Conservation (phyloP, 1,140 invertebrate species). For the Bradynema listronoti region DNA sequence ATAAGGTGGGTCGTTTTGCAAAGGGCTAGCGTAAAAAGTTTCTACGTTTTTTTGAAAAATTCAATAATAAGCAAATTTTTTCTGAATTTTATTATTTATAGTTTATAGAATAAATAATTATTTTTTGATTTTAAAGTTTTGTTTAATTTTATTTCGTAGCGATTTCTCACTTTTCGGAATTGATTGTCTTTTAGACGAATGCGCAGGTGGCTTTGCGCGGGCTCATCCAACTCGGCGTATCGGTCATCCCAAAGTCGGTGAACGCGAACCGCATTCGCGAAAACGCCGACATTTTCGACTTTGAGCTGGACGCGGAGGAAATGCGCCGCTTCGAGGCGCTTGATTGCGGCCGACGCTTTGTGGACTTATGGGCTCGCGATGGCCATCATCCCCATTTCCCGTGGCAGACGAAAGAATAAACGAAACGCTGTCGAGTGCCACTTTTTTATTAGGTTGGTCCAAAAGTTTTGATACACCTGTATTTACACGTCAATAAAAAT, state of each 20-base stretch:
- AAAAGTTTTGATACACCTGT: too few species aligned
- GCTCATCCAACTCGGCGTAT: slow-evolving; percentile 53
- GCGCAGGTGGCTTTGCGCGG: slow-evolving; percentile 59
- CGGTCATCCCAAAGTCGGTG: slow-evolving; percentile 58
- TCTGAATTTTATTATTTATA: too few species aligned
- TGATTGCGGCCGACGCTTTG: slow-evolving; percentile 18
- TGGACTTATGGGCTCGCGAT: slow-evolving; percentile 10
- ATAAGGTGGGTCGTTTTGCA: slow-evolving; percentile 25
- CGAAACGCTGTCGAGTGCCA: too few species aligned
- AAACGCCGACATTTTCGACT: slow-evolving; percentile 56
- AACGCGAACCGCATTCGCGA: slow-evolving; percentile 50
- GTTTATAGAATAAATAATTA: too few species aligned
- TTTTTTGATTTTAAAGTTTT: too few species aligned
- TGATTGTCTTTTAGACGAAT: slow-evolving; percentile 30
- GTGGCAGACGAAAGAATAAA: too few species aligned
- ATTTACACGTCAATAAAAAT: too few species aligned
- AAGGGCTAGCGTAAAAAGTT: too few species aligned
- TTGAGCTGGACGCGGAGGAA: slow-evolving; percentile 38
- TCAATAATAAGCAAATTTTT: too few species aligned
- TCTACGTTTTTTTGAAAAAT: too few species aligned
- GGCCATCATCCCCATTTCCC: slow-evolving; percentile 17
- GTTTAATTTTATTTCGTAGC: too few species aligned
- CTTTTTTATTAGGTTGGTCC: too few species aligned
- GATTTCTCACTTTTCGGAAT: background rate
- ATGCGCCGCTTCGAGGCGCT: slow-evolving; percentile 13